phyloP scores from a whole-genome alignment of 2,113 vertebrate genomes.

The Seriola dumerili region DNA sequence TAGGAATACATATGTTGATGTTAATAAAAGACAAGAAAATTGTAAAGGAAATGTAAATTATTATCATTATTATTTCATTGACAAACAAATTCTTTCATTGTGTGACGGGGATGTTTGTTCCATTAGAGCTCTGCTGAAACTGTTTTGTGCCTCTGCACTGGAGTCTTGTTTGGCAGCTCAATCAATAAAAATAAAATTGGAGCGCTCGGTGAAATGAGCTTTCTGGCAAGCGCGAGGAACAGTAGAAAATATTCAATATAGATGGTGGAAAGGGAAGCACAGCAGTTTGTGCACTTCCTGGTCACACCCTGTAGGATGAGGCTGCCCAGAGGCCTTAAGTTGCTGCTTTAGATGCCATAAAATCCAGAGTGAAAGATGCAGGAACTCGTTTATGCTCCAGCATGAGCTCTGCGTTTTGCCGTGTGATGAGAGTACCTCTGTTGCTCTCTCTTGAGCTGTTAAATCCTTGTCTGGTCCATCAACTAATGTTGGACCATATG shows the following conservation, averaged over 20 bases:
- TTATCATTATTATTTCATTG: not conserved
- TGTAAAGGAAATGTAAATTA: not conserved
- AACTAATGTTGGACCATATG: not conserved
- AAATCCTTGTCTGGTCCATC: not conserved
- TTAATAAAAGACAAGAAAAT: not conserved
- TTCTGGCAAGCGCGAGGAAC: not conserved
- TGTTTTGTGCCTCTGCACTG: not conserved
- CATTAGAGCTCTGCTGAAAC: not conserved
- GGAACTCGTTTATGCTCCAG: not conserved
- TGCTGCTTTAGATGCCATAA: not conserved
- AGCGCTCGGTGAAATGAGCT: not conserved
- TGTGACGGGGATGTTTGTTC: not conserved
- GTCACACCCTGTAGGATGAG: not conserved
- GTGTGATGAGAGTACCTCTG: not conserved
- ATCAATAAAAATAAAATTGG: not conserved
- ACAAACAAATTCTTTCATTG: not conserved
- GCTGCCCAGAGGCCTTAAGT: not conserved
- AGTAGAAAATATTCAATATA: not conserved
- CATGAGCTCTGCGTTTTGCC: not conserved
- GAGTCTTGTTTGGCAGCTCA: conserved; percentile 5
- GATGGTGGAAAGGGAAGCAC: not conserved
- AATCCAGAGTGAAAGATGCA: not conserved
- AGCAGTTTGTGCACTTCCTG: not conserved
- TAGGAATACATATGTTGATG: not conserved
- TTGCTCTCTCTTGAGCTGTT: conserved; percentile 2